Percentiles rank a stretch among this genome's conserved stretches.
phyloP scores from a whole-genome alignment of 2,113 vertebrate genomes.

The Chloroceryle aenea region DNA sequence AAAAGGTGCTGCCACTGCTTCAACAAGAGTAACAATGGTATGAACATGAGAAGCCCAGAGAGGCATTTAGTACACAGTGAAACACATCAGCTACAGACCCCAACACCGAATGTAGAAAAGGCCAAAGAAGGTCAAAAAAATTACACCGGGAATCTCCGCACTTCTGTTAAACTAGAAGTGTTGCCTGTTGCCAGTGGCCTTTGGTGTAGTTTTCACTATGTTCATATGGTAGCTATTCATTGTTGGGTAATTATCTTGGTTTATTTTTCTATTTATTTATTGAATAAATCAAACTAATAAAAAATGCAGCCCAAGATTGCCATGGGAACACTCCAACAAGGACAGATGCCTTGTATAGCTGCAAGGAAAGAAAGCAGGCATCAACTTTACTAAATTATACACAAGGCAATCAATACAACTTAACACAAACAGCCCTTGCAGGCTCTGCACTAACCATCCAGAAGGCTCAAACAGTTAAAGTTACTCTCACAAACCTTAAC shows the following conservation, averaged over 20 bases:
- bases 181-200: constrained; percentile 18
- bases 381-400: constrained; percentile 68
- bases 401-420: constrained; percentile 66
- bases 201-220: constrained; percentile 55
- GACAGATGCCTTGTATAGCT: constrained; percentile 67
- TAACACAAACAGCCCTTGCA: constrained; percentile 62
- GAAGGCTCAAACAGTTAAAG: not conserved
- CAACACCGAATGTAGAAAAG: not conserved
- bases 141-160: not conserved
- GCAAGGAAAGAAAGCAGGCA: constrained; percentile 52
- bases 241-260: constrained; percentile 75
- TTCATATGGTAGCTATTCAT: constrained; percentile 73
- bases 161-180: not conserved
- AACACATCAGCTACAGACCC: not conserved
- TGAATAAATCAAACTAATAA: constrained; percentile 81
- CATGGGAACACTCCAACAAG: constrained; percentile 73
- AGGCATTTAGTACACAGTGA: not conserved
- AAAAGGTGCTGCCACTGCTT: not conserved
- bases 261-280: constrained; percentile 82
- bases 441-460: not conserved
- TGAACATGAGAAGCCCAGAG: not conserved
- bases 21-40: not conserved
- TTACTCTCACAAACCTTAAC: not conserved
- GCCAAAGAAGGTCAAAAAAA: constrained; percentile 24
- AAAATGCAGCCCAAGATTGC: constrained; percentile 73